Conservation (phyloP, 2,113 vertebrate species). For the Salminus brasiliensis region DNA sequence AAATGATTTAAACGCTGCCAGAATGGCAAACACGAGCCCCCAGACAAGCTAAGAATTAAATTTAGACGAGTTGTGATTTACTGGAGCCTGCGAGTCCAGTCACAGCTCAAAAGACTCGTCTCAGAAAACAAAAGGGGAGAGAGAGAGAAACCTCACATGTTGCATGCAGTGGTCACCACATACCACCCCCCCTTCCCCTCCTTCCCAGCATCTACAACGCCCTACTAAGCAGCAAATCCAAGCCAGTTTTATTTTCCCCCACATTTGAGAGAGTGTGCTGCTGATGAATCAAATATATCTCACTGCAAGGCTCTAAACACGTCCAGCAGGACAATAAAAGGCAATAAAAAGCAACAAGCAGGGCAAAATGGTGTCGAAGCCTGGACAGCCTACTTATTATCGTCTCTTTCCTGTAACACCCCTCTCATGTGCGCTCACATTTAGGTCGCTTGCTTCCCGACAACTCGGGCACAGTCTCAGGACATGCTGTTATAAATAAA, state of each 20-base stretch:
- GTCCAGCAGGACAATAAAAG: conserved; percentile 51
- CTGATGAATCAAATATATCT: conserved; percentile 50
- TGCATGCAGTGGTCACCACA: conserved; percentile 51
- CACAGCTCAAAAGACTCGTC: conserved; percentile 45
- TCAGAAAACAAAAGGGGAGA: conserved; percentile 53
- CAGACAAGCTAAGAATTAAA: conserved; percentile 61
- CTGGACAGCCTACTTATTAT: conserved; percentile 47
- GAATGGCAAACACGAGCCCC: conserved; percentile 42
- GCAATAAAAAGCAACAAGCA: conserved; percentile 44
- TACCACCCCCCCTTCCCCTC: conserved; percentile 18
- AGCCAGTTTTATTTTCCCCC: conserved; percentile 46
- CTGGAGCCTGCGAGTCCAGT: conserved; percentile 66
- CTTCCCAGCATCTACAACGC: conserved; percentile 35
- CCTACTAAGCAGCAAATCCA: conserved; percentile 54
- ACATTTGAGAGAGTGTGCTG: conserved; percentile 45
- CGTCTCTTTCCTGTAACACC: conserved; percentile 31
- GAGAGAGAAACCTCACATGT: conserved; percentile 55
- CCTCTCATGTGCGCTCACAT: conserved; percentile 37
- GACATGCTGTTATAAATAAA: conserved; percentile 45
- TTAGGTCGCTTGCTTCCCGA: conserved; percentile 35
- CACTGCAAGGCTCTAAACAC: conserved; percentile 35
- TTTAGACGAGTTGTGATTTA: conserved; percentile 64
- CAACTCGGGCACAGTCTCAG: conserved; percentile 28
- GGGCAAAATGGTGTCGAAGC: conserved; percentile 39
- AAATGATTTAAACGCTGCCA: conserved; percentile 46